phyloP scores from a whole-genome alignment of 1,140 invertebrate species.

The Epicauta chinensis region DNA sequence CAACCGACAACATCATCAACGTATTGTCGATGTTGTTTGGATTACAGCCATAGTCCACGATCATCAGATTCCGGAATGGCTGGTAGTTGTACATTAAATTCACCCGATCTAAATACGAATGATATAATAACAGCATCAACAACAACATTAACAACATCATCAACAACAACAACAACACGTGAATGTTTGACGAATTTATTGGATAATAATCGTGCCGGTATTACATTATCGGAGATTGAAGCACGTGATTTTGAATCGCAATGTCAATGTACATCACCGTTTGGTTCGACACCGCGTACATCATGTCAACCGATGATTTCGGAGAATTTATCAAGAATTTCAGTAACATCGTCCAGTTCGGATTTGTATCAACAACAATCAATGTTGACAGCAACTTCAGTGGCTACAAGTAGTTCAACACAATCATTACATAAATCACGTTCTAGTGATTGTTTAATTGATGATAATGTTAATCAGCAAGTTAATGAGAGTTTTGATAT shows the following conservation, averaged over 20 bases:
- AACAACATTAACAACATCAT: too few relatives aligned
- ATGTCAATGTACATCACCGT: constrained; percentile 65
- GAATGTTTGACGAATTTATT: background rate
- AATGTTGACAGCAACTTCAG: too few relatives aligned
- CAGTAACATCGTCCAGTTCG: constrained; percentile 45
- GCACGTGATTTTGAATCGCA: constrained; percentile 61
- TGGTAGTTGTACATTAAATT: constrained; percentile 66
- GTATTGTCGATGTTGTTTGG: constrained; percentile 55
- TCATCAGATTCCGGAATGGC: constrained; percentile 81
- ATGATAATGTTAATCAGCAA: constrained; percentile 19
- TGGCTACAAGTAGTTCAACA: background rate
- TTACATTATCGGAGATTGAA: constrained; percentile 54
- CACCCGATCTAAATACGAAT: constrained; percentile 47
- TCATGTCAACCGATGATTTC: constrained; percentile 51
- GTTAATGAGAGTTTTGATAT: too few relatives aligned
- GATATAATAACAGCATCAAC: too few relatives aligned
- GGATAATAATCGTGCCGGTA: constrained; percentile 5
- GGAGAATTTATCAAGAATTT: constrained; percentile 46
- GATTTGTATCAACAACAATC: constrained; percentile 42
- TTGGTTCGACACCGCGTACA: constrained; percentile 60
- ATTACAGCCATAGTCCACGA: constrained; percentile 52
- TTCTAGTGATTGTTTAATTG: background rate
- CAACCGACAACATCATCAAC: constrained; percentile 19
- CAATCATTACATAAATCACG: background rate
- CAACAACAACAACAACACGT: too few relatives aligned